Percentiles rank a stretch among this genome's conserved stretches.
phyloP scores from a whole-genome alignment of 1,140 invertebrate species.

The Pseudomyrmex sp. region DNA sequence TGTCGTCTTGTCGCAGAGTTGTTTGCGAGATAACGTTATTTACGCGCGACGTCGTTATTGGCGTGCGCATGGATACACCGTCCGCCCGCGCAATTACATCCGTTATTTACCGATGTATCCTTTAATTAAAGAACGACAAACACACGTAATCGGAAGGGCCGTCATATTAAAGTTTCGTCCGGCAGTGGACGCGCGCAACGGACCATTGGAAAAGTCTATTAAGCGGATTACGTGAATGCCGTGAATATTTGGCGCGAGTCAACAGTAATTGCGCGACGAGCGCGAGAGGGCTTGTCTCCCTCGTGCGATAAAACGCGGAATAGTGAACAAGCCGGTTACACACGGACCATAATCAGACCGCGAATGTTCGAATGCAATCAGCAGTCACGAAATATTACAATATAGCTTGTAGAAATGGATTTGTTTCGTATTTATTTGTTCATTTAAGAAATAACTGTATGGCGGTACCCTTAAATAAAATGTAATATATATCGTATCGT shows the following conservation, averaged over 20 bases:
- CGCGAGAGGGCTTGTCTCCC: conserved; percentile 28
- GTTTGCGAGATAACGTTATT: conserved; percentile 27
- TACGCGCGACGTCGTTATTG: conserved; percentile 15
- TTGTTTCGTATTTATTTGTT: background rate
- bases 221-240: conserved; percentile 58
- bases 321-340: conserved; percentile 26
- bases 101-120: conserved; percentile 53
- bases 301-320: conserved; percentile 46
- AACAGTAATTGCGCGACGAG: conserved; percentile 56
- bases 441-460: conserved; percentile 11
- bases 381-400: conserved; percentile 3
- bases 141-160: conserved; percentile 38
- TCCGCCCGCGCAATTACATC: conserved; percentile 1
- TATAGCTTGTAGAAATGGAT: conserved; percentile 1
- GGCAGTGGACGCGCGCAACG: background rate
- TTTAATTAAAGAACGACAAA: conserved; percentile 51
- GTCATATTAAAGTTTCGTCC: conserved; percentile 35
- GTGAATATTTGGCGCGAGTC: conserved; percentile 57
- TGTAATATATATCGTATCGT: background rate
- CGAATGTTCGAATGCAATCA: conserved; percentile 26
- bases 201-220: conserved; percentile 52
- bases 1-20: background rate
- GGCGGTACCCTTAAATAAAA: background rate
- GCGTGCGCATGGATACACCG: too few relatives aligned
- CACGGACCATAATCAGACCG: conserved; percentile 5